Percentiles rank a stretch among this genome's conserved stretches.
These are phyloP conservation scores for Mustela lutreola DNA, from an alignment of 2,113 vertebrate genomes.

Conservation along the genomic window DNA sequence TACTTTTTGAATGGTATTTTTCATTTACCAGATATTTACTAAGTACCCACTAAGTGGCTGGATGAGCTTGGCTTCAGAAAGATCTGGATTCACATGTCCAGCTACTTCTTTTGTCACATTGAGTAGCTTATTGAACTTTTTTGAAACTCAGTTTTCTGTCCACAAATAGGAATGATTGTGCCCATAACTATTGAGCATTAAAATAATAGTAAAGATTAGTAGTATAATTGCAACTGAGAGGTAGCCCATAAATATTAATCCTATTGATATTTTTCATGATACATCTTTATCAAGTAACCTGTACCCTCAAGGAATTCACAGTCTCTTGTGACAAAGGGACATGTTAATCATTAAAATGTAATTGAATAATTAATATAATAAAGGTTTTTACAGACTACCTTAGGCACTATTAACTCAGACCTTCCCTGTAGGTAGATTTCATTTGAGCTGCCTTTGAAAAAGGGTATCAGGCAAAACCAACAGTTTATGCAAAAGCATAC, in stretches of 20 bases:
- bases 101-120: background rate
- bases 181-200: background rate
- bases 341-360: constrained; percentile 43
- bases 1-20: constrained; percentile 44
- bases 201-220: constrained; percentile 40
- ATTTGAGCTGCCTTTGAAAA: constrained; percentile 5
- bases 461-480: background rate
- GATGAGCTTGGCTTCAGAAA: background rate
- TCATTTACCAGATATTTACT: constrained; percentile 42
- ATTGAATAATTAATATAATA: constrained; percentile 13
- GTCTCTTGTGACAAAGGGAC: background rate
- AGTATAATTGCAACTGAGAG: background rate
- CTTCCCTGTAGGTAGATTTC: background rate
- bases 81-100: background rate
- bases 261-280: background rate
- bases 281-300: background rate
- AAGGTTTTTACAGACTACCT: background rate
- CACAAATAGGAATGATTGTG: background rate
- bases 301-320: background rate
- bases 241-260: background rate
- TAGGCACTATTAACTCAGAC: background rate
- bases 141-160: constrained; percentile 20
- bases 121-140: background rate
- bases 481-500: background rate
- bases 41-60: background rate